Evolutionary conservation across 1,140 invertebrate species (phyloP), one percentile per base, ranked within the genome.

Genomic region (Sycophila sp.): DNA sequence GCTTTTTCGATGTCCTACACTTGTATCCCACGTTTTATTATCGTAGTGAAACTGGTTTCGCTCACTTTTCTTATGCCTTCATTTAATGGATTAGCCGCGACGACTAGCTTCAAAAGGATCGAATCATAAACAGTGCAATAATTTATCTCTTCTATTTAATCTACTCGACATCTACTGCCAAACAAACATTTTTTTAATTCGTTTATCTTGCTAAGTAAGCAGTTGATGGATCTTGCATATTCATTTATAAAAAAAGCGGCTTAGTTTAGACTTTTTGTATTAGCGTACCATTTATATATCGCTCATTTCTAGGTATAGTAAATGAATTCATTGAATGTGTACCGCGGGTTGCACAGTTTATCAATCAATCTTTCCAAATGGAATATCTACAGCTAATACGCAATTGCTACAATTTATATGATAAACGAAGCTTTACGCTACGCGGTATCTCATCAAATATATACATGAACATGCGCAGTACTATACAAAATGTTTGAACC

Each of bases 1-100:
- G 80, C 79, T 76, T 79, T 75, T 82, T 82, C 80, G 81, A 82
- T 82, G 80, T 81, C 53, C 72, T 55, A 64, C 68, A 26, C 26
- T 56, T 59, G 38, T 64, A 28, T 47, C 47, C 77, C 76, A 65
- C 67, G 56, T 76, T 69, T 67, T 72, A 42, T 67, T 51, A 67
- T 69, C 30, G 66, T 72, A 74, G 72, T 65, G 62, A 75, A 78
- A 68, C 45, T 59, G 69, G 17, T 56, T 45, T 66, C 32, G 64
- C 45, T 70, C 15, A 10, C 22, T 28, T 69, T 65, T 56, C 19
- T 40, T 66, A 66, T 56, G 59, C 36, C n/a, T 67, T 22, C 17
- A 3, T 26, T 67, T 73, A 64, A 75, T 73, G 58, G 69, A 78
- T 79, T 65, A 69, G 62, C 64, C 73, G 49, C 73, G 73, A 75